Base-by-base conservation (phyloP, 1,140 invertebrate genomes). In the Camponotus vicinus region DNA sequence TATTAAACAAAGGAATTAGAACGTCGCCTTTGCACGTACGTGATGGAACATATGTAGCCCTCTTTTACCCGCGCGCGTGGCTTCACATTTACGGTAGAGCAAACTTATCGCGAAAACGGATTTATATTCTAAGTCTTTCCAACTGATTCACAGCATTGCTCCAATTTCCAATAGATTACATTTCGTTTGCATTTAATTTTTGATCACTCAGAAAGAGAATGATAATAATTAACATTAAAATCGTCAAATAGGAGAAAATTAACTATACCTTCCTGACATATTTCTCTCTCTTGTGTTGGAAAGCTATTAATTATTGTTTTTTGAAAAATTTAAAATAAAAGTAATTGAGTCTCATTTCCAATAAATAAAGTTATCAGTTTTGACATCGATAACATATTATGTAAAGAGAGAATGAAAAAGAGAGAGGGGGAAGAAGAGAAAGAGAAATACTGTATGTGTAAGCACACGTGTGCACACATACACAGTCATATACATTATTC, bases 1-100 rank as follows among this genome's bases (percentile, higher is more conserved):
- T 55, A 66, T 40, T 61, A 61, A 71, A 85, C 82, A 86, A 88
- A 88, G 18, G 69, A 76, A 55, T 77, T 88, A 57, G 71, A 83
- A 73, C 55, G 42, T 70, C 57, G 64, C 37, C 34, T 52, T 52
- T 15, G 49, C 13, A n/a, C 8, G 27, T 84, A 84, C 75, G 63
- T 52, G 82, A 69, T 32, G 45, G 55, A 84, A 84, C 11, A 57
- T 40, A 21, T 32, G 9, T 27, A 32, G 9, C 40, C 27, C 52
- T n/a, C 77, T 80, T 70, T 70, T 57, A 42, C 40, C 6, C 11
- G 15, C 27, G 57, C 63, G 2, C 18, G 32, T n/a, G 4, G 15
- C 34, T 11, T 70, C 32, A 49, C 34, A 80, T 70, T 80, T 70
- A 13, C n/a, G 3, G 5, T 45, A 66, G 34, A 70, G 55, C 55